Evolutionary conservation across 1,140 invertebrate genomes (phyloP).

Genomic region (Anthonomus grandis): DNA sequence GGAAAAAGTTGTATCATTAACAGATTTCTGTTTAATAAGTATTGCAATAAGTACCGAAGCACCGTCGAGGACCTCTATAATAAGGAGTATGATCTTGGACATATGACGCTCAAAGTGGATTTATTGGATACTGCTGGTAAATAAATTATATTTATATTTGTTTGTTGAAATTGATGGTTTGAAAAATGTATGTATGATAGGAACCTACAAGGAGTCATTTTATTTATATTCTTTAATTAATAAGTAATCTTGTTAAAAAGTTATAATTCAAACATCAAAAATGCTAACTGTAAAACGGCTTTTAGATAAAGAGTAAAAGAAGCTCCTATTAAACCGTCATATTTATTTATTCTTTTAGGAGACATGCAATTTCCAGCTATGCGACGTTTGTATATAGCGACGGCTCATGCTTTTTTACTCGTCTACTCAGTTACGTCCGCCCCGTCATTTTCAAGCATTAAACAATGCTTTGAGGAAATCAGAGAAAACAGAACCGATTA

Average conservation of each 20-base stretch:
- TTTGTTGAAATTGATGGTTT: too few relatives aligned
- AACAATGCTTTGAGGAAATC: conserved; percentile 80
- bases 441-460: conserved; percentile 72
- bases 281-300: background rate
- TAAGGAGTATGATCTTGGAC: conserved; percentile 75
- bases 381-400: conserved; percentile 81
- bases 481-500: conserved; percentile 73
- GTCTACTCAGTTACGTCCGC: conserved; percentile 81
- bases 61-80: conserved; percentile 90
- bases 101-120: conserved; percentile 77
- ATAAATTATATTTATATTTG: too few relatives aligned
- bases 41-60: conserved; percentile 77
- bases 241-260: too few relatives aligned
- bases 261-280: background rate
- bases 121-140: conserved; percentile 75
- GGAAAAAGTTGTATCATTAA: conserved; percentile 84
- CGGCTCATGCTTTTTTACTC: conserved; percentile 84
- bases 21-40: conserved; percentile 81
- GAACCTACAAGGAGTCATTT: too few relatives aligned
- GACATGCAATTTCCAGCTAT: conserved; percentile 87
- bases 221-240: too few relatives aligned
- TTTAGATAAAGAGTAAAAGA: background rate
- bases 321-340: background rate
- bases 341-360: conserved; percentile 47
- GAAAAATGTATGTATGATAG: too few relatives aligned